Evolutionary conservation across 2,888 invertebrate species (phyloP), one percentile per base, ranked within the genome.

Genomic region (Eupithecia tripunctaria): DNA sequence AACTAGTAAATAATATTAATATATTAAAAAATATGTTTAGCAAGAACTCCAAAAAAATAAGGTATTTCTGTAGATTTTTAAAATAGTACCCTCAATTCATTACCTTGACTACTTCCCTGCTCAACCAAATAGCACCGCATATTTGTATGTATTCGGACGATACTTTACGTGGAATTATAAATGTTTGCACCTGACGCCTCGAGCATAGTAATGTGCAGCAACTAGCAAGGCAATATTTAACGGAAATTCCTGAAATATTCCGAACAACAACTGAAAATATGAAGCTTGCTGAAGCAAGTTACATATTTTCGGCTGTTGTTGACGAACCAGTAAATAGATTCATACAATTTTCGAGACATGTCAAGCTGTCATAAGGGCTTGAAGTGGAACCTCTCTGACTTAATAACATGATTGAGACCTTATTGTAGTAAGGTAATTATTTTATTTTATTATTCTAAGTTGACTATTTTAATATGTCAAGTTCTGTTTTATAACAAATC

Each of bases 141-240:
- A 81, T 83, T 81, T 79, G 78, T 82, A 76, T 78, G 70, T 80
- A 79, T 79, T 76, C 76, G 75, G 76, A 74, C 77, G 74, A 78
- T 80, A 82, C 80, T 78, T 79, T 82, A 83, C 77, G 79, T 80
- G 77, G 80, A 78, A 82, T 82, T 81, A 81, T 78, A 77, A 79
- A 80, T 79, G 78, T 80, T 80, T 77, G 70, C 78, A 80, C 72
- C 76, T 76, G 79, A 78, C 76, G 77, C 75, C 72, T 60, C 67
- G 71, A 67, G 78, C 73, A 75, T 73, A 70, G 73, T 76, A 78
- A 78, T 74, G 76, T 75, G 73, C 74, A 76, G 71, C 73, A 71
- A 69, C 73, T 67, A 70, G 68, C 38, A 62, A 70, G 38, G 71
- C 68, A 75, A 74, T 76, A 76, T 76, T 77, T 73, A 74, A 66